These are phyloP conservation scores for Darevskia mixta DNA, from an alignment of 2,797 vertebrate genomes.

Conservation along the genomic window DNA sequence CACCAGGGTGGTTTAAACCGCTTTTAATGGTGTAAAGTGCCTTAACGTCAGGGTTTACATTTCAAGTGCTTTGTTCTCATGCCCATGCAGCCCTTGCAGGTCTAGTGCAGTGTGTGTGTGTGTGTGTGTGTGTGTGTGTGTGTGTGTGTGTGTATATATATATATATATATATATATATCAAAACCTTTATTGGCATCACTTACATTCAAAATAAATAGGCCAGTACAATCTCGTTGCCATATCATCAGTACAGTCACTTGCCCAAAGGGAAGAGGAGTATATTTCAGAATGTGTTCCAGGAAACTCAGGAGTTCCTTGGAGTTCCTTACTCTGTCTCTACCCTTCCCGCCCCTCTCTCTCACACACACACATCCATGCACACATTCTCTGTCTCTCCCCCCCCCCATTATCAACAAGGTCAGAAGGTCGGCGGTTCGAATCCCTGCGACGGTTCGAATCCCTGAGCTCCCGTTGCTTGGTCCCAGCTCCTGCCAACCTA, in stretches of 20 bases:
- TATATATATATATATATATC: too few relatives aligned
- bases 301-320: background rate
- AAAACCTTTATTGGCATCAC: too few relatives aligned
- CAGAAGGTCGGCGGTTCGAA: too few relatives aligned
- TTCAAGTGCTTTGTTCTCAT: background rate
- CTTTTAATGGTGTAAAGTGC: conserved; percentile 16
- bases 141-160: too few relatives aligned
- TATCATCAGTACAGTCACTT: too few relatives aligned
- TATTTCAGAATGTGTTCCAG: background rate
- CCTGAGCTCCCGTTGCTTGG: too few relatives aligned
- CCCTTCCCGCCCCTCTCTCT: background rate
- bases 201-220: too few relatives aligned
- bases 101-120: background rate
- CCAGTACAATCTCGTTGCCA: too few relatives aligned
- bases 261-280: too few relatives aligned
- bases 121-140: too few relatives aligned
- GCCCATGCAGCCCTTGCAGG: rapidly evolving
- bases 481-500: too few relatives aligned
- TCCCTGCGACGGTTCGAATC: too few relatives aligned
- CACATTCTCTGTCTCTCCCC: background rate
- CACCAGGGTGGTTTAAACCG: background rate
- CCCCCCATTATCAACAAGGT: background rate
- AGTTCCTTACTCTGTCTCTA: background rate
- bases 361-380: background rate
- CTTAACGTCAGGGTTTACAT: conserved; percentile 15